Conservation (phyloP, 2,888 invertebrate genomes). For the Stenchaetothrips biformis region DNA sequence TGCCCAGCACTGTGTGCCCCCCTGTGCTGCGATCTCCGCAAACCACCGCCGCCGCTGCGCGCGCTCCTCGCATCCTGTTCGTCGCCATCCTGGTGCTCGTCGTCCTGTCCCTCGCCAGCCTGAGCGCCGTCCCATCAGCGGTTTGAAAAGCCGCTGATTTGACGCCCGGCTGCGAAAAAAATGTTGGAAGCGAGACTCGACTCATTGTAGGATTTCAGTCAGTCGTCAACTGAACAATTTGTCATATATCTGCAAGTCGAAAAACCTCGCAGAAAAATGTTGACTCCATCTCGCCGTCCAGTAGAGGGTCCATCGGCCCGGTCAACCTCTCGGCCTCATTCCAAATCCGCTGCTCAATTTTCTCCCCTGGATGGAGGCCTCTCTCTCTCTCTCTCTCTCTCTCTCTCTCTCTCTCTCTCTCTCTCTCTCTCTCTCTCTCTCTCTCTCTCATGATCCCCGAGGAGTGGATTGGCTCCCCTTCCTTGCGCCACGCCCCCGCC, state of each 20-base stretch:
- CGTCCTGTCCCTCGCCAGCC: not conserved
- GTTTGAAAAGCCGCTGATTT: not conserved
- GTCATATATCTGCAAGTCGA: too few relatives aligned
- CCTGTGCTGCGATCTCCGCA: not conserved
- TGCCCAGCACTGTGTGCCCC: not conserved
- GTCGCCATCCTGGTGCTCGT: not conserved
- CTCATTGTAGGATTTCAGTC: too few relatives aligned
- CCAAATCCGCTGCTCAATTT: slow-evolving; percentile 6
- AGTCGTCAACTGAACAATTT: too few relatives aligned
- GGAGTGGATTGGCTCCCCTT: not conserved
- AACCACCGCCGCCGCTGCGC: not conserved
- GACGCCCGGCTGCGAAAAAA: not conserved
- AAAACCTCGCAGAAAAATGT: too few relatives aligned
- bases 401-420: not conserved
- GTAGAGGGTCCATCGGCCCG: not conserved
- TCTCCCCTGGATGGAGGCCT: not conserved
- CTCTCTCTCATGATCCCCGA: not conserved
- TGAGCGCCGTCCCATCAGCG: not conserved
- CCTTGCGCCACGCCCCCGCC: not conserved
- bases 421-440: not conserved
- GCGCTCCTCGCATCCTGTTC: not conserved
- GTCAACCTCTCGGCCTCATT: not conserved
- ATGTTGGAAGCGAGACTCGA: too few relatives aligned
- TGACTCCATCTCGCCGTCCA: too few relatives aligned
- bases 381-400: not conserved